Base-by-base conservation (phyloP, 2,888 invertebrate genomes). In the Cybosia mesomella region DNA sequence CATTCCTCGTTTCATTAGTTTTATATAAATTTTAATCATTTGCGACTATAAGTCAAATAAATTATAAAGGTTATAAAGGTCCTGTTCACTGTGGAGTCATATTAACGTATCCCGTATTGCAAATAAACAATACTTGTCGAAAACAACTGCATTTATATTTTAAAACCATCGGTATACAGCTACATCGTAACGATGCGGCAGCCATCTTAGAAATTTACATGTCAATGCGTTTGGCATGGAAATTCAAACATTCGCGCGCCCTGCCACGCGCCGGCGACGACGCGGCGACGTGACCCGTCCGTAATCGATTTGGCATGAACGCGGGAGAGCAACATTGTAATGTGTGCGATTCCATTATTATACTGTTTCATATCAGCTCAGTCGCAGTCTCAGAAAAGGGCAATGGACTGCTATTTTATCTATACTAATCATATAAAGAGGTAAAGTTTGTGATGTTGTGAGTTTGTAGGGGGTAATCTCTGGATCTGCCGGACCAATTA, bases 191-290 rank as follows among this genome's bases (percentile, higher is more conserved):
- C 76, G 71, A 75, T 72, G 68, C 57, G 69, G 63, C 66, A 68
- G 75, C 76, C 83, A 78, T 79, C 81, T 83, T 84, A 77, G 67
- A 75, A 79, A 88, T 88, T 86, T 87, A 81, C 86, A 87, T 86
- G 83, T 83, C 82, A 84, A 87, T 86, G 85, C 84, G 81, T 83
- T 83, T 77, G 68, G 72, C 77, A 87, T 88, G 86, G 83, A 85
- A 83, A 87, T 87, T 83, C 76, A 69, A 81, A 81, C 84, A 82
- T 86, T 86, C 83, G 79, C 75, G 79, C 82, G 80, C 78, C 77
- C 64, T 74, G 71, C 76, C 83, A 81, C 82, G 84, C 79, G 79
- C 75, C 18, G 28, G 57, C 5, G 28, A 15, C 49, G n/a, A 34
- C 9, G 9, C 68, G 66, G 53, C 71, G 67, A 86, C 87, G 87